Evolutionary conservation across 2,888 invertebrate genomes (phyloP), one percentile per base, ranked within the genome.

Genomic region (Rhorus exstirpatorius): DNA sequence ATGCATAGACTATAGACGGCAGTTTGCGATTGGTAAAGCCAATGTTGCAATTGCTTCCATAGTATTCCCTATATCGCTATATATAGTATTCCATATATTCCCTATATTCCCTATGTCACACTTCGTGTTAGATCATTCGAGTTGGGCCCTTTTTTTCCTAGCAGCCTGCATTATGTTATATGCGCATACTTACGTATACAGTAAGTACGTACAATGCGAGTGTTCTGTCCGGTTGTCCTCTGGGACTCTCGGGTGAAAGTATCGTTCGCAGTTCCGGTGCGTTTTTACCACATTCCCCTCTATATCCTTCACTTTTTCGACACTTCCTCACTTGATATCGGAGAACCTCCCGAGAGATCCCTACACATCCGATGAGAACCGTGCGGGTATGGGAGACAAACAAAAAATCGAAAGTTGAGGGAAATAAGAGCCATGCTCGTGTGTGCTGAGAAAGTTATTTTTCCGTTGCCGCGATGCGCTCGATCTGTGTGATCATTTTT

Each of bases 221-320:
- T 24, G 44, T 58, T 21, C 26, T 58, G 41, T 75, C 74, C 24
- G 70, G 74, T 74, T 78, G 74, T 41, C 55, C 31, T 46, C 19
- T 49, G 35, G 26, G 14, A 53, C 55, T 46, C 67, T 53, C 35
- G 58, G 71, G 80, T 72, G 80, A 81, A 83, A 83, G 80, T 81
- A 61, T 58, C 68, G 35, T 72, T n/a, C 80, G 77, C 61, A 77
- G 82, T 80, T 83, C 83, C 83, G 83, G 83, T 72, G 70, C 51
- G 61, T 60, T 76, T 68, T 68, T 79, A 70, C 55, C 58, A 70
- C 58, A 14, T 51, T 46, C 51, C 68, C 75, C 61, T 41, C 14
- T 41, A 14, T 1, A 14, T 58, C 38, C 65, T 24, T 24, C 46
- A 31, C 70, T n/a, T 46, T 61, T 70, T 53, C 26, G 63, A 74